A percentile compares a stretch with the other conserved stretches of the same genome.
Conservation (phyloP, 2,888 invertebrate genomes). For the Nyleta sp. region DNA sequence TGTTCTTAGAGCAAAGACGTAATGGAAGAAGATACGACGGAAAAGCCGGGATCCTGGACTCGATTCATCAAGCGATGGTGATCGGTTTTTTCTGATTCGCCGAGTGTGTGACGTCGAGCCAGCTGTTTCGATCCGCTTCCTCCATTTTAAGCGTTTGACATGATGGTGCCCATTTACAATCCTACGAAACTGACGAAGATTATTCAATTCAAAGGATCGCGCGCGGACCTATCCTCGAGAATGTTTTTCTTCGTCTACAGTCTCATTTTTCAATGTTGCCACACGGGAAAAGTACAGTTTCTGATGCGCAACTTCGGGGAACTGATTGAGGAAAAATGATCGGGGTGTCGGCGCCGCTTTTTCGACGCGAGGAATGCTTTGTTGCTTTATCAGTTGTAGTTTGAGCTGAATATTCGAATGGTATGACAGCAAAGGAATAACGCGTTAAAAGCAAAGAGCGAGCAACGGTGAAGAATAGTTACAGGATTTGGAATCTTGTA, state of each 20-base stretch:
- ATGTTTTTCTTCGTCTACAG: constrained; percentile 52
- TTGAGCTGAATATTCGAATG: constrained; percentile 17
- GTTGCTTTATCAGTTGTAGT: constrained; percentile 4
- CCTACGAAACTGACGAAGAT: constrained; percentile 71
- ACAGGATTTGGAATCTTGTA: constrained; percentile 37
- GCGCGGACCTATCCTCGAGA: constrained; percentile 53
- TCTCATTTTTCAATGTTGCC: constrained; percentile 59
- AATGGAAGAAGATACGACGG: constrained; percentile 67
- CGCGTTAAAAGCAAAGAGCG: constrained; percentile 18
- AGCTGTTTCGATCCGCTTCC: constrained; percentile 71
- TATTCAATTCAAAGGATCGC: constrained; percentile 72
- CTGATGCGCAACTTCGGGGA: constrained; percentile 24
- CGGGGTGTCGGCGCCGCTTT: not conserved
- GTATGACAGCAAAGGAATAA: constrained; percentile 15
- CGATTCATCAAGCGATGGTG: constrained; percentile 81
- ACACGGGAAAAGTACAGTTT: constrained; percentile 27
- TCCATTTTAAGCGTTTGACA: constrained; percentile 71
- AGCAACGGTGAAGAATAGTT: constrained; percentile 24
- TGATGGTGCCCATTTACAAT: constrained; percentile 73
- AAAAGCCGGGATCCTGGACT: constrained; percentile 69
- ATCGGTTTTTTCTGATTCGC: constrained; percentile 76
- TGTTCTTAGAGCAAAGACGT: constrained; percentile 77
- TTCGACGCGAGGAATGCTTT: not conserved
- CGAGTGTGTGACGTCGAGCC: constrained; percentile 67
- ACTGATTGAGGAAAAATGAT: constrained; percentile 25